A percentile compares a stretch with the other conserved stretches of the same genome.
phyloP scores from a whole-genome alignment of 1,140 invertebrate species.

The Drosophila pseudoananassae region DNA sequence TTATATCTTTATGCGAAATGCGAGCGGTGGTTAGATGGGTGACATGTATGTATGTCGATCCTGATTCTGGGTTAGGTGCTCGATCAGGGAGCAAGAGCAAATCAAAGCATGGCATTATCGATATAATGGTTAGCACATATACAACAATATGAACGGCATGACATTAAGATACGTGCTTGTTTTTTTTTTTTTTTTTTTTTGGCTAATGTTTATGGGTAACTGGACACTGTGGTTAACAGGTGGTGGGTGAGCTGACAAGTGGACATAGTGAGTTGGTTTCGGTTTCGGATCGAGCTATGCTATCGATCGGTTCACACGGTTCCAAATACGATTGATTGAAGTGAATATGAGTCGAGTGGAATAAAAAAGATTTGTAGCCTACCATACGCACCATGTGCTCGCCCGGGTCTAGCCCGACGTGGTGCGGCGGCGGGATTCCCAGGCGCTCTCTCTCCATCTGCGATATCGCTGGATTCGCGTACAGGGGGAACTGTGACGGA shows the following conservation, averaged over 20 bases:
- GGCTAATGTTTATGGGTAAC: slow-evolving; percentile 25
- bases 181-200: background rate
- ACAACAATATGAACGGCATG: slow-evolving; percentile 42
- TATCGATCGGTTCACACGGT: slow-evolving; percentile 49
- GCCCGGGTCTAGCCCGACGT: slow-evolving; percentile 86
- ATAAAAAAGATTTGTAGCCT: slow-evolving; percentile 85
- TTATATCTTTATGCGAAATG: slow-evolving; percentile 11
- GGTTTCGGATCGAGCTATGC: slow-evolving; percentile 33
- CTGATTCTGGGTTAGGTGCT: slow-evolving; percentile 38
- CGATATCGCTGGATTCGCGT: slow-evolving; percentile 89
- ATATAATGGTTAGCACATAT: slow-evolving; percentile 50
- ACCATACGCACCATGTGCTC: slow-evolving; percentile 86
- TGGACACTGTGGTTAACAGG: slow-evolving; percentile 45
- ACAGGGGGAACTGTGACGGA: slow-evolving; percentile 86
- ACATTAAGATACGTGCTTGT: slow-evolving; percentile 35
- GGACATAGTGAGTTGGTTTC: slow-evolving; percentile 67
- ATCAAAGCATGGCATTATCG: slow-evolving; percentile 38
- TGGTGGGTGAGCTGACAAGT: slow-evolving; percentile 45
- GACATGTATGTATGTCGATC: slow-evolving; percentile 19
- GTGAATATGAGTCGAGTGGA: slow-evolving; percentile 78
- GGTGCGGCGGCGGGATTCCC: slow-evolving; percentile 89
- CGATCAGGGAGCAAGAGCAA: slow-evolving; percentile 21
- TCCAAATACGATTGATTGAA: slow-evolving; percentile 84
- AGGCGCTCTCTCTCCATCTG: slow-evolving; percentile 94
- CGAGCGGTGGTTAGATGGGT: slow-evolving; percentile 38